Evolutionary conservation across 2,797 vertebrate species (phyloP).

Genomic region (Emys orbicularis): DNA sequence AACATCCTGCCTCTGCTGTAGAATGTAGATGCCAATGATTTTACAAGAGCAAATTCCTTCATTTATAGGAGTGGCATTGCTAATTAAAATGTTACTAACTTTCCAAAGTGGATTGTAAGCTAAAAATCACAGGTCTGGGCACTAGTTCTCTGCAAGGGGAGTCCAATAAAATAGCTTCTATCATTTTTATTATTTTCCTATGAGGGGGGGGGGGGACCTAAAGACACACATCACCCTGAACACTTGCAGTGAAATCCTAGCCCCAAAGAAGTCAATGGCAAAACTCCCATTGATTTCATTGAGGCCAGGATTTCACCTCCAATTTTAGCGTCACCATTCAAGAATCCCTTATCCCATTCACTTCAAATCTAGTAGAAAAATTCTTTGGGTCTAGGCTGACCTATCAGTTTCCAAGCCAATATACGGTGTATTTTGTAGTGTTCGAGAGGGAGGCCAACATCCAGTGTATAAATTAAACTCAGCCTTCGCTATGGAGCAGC

Average conservation of each 20-base stretch:
- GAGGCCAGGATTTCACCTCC: not conserved
- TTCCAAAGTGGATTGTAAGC: not conserved
- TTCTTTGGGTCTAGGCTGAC: not conserved
- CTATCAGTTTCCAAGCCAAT: not conserved
- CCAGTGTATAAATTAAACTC: not conserved
- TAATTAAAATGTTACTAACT: conserved; percentile 25
- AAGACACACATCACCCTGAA: not conserved
- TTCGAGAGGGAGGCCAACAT: not conserved
- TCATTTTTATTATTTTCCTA: not conserved
- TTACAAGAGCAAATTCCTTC: not conserved
- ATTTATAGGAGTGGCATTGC: not conserved
- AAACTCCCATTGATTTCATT: not conserved
- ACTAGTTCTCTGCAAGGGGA: rapidly evolving
- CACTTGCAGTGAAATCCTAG: not conserved
- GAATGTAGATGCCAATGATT: not conserved
- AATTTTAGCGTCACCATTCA: not conserved
- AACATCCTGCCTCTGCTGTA: not conserved
- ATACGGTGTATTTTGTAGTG: not conserved
- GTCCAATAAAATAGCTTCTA: not conserved
- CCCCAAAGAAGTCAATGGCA: rapidly evolving
- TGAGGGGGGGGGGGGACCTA: rapidly evolving
- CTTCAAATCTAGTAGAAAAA: not conserved
- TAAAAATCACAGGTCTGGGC: not conserved
- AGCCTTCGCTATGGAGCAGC: not conserved
- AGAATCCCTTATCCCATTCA: not conserved